Base-by-base conservation (phyloP, 2,888 invertebrate genomes). In the Julus scandinavius region DNA sequence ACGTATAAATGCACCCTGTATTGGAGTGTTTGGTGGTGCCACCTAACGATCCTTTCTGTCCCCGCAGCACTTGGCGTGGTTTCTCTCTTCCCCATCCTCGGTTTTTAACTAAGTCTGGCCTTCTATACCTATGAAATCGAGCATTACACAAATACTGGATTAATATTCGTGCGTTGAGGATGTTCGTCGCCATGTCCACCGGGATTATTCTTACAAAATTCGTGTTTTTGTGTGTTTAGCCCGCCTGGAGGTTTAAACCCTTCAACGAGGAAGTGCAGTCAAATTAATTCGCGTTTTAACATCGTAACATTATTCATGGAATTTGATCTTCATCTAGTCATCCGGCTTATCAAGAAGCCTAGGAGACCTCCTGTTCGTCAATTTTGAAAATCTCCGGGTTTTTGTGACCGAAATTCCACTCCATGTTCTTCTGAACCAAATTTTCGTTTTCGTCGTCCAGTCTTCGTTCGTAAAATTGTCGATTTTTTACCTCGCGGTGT, bases 101-200 rank as follows among this genome's bases (percentile, higher is more conserved):
- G 63, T 63, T 63, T 63, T 63, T 63, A n/a, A 63, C 63, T 63
- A 63, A 63, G 63, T 63, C 63, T 17, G 17, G 63, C n/a, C n/a
- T n/a, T 63, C 13, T 63, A 29, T 29, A 72, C 72, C 20, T 72
- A 7, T 72, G 29, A 72, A 29, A 72, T 72, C 72, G 72, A 72
- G 72, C 72, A n/a, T 6, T 72, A 29, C 72, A 72, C 72, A 72
- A 72, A 72, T 72, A 72, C 20, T 72, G 72, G 72, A 72, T 72
- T 72, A 72, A 29, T 29, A 29, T 72, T 72, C 72, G 72, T 20
- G 72, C 72, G 20, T 29, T 72, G 4, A 29, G 17, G 29, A 72
- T 72, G 72, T 72, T 72, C 72, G 72, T 72, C 72, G 20, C 72
- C 72, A 72, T 72, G 72, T 63, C 58, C n/a, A 6, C 58, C n/a